phyloP scores from a whole-genome alignment of 2,888 invertebrate genomes.

The Nephrocerus scutellatus region DNA sequence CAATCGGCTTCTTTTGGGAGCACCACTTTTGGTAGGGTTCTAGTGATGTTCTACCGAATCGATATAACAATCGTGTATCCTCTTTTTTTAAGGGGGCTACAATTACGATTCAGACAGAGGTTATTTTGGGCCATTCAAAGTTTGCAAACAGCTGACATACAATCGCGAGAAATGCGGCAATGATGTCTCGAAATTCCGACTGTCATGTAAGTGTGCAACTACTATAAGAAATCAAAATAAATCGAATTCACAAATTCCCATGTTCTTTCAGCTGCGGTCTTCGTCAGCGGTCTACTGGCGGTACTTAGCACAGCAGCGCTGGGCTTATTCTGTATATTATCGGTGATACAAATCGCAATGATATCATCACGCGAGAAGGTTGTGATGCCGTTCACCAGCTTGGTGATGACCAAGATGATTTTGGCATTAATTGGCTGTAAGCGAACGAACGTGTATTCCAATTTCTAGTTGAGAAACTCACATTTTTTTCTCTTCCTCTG shows the following conservation, averaged over 20 bases:
- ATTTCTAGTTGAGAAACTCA: neutral
- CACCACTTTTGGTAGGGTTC: too few relatives aligned
- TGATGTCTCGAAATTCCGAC: conserved; percentile 68
- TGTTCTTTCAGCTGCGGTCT: conserved; percentile 65
- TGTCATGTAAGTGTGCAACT: conserved; percentile 59
- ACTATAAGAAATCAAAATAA: neutral
- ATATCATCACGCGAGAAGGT: conserved; percentile 76
- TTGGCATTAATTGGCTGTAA: conserved; percentile 71
- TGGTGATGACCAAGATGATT: conserved; percentile 72
- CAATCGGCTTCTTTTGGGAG: too few relatives aligned
- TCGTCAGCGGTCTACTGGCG: conserved; percentile 73
- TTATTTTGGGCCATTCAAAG: conserved; percentile 83
- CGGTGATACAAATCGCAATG: conserved; percentile 80
- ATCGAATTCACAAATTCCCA: neutral
- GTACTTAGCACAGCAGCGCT: conserved; percentile 66
- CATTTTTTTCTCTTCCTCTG: conserved; percentile 3
- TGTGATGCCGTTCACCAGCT: conserved; percentile 66
- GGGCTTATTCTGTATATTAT: conserved; percentile 70
- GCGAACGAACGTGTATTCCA: conserved; percentile 34
- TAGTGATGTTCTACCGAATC: too few relatives aligned
- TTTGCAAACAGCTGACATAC: conserved; percentile 74
- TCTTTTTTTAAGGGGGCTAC: conserved; percentile 53
- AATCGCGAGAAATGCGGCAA: conserved; percentile 77
- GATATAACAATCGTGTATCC: too few relatives aligned
- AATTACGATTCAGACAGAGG: conserved; percentile 64